Percentiles rank a stretch among this genome's conserved stretches.
Conservation (phyloP, 2,797 vertebrate genomes). For the Cyprinella venusta region DNA sequence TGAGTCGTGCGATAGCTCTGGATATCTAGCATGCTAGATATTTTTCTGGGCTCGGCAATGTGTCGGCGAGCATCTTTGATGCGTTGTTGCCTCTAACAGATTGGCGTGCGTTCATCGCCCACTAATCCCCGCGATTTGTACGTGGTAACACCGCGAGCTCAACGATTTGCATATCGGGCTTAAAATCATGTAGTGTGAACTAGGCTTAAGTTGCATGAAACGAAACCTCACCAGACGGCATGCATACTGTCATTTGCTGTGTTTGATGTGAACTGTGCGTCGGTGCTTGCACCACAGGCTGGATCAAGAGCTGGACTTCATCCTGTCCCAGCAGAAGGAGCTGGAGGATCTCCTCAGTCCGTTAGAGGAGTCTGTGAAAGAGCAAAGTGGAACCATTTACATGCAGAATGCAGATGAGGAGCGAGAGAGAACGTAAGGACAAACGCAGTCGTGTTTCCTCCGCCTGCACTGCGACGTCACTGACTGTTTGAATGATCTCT, state of each 20-base stretch:
- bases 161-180: too few relatives aligned
- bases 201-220: neutral
- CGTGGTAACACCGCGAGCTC: too few relatives aligned
- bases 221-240: neutral
- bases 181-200: too few relatives aligned
- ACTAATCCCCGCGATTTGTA: too few relatives aligned
- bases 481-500: neutral
- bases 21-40: too few relatives aligned
- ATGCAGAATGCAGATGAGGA: conserved; percentile 97
- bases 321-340: conserved; percentile 97
- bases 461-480: neutral
- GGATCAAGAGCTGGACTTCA: conserved; percentile 97
- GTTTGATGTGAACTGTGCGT: neutral
- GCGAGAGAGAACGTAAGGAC: conserved; percentile 86
- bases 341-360: conserved; percentile 92
- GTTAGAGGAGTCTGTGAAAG: conserved; percentile 93
- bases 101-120: too few relatives aligned
- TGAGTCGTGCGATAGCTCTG: too few relatives aligned
- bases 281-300: conserved; percentile 69
- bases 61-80: too few relatives aligned
- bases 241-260: neutral
- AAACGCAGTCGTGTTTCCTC: neutral
- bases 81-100: too few relatives aligned
- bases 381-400: conserved; percentile 95
- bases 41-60: too few relatives aligned